Conservation (phyloP, 1,140 invertebrate species). For the Brachionus rotundiformis region DNA sequence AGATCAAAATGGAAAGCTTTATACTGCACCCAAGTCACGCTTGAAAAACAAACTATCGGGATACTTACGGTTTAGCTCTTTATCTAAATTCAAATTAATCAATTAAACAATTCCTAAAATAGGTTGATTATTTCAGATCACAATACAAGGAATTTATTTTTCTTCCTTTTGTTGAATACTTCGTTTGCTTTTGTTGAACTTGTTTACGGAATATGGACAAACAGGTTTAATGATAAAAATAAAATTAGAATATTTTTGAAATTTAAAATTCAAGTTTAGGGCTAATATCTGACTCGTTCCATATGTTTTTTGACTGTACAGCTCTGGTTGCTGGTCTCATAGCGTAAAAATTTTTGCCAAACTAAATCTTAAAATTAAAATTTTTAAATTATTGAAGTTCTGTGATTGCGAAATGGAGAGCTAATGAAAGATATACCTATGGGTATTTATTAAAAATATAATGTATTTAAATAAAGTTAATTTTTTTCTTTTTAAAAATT, state of each 20-base stretch:
- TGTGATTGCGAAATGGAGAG: constrained; percentile 75
- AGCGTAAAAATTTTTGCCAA: constrained; percentile 69
- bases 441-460: constrained; percentile 64
- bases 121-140: constrained; percentile 44
- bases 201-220: constrained; percentile 91
- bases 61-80: background rate
- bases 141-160: constrained; percentile 50
- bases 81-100: background rate
- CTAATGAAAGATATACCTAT: constrained; percentile 88
- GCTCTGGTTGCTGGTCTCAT: constrained; percentile 86
- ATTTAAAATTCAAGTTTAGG: constrained; percentile 67
- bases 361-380: too few species aligned
- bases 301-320: constrained; percentile 99
- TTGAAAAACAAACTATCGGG: background rate
- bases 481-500: background rate
- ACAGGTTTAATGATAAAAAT: constrained; percentile 66
- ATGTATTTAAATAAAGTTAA: background rate
- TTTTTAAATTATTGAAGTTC: constrained; percentile 68
- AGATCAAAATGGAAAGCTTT: constrained; percentile 1
- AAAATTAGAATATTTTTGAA: background rate
- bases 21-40: background rate
- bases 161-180: constrained; percentile 49
- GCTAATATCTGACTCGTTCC: constrained; percentile 95
- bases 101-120: background rate
- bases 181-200: constrained; percentile 86